Evolutionary conservation across 2,113 vertebrate species (phyloP), one percentile per base, ranked within the genome.

Genomic region (Mormyrus iriodes): DNA sequence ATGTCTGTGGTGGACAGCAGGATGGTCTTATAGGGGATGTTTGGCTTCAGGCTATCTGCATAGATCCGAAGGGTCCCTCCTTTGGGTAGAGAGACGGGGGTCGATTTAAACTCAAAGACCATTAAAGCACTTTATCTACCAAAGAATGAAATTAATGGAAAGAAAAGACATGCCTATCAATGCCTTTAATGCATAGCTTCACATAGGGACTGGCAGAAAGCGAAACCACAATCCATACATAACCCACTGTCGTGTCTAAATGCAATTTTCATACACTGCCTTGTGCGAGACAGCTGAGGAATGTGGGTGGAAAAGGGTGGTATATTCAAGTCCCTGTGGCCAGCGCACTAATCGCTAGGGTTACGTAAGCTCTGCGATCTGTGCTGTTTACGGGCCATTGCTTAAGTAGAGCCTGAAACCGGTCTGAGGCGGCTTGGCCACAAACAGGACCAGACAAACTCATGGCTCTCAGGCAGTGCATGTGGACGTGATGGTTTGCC

Each of bases 21-120:
- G 95, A 99, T 98, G 93, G 98, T 99, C 94, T 99, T 99, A 90
- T 99, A 99, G 0, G 98, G 98, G 92, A 99, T 99, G 94, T 99
- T 99, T 91, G 98, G 98, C 93, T 97, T 98, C 92, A 99, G 95
- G 91, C 98, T 99, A 93, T 99, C 98, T 0, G 98, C 98, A 86
- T 99, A 99, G 91, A 99, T 99, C 90, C 97, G 95, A 92, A 99
- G 89, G 0, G 98, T 99, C 21, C 98, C 98, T 91, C 98, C 98
- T 99, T 91, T 5, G 88, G 87, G 93, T 94, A 55, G 27, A 65
- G 91, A 44, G 65, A 42, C 3, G 44, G 49, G 76, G n/a, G 27
- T n/a, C 44, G 49, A 42, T 39, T 19, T 19, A 79, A 79, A 42
- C 10, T 69, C 27, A 69, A 69, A 69, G 13, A 69, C 61, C 61